These are phyloP conservation scores for Cheirogaleus medius DNA, from an alignment of 2,113 vertebrate species.

Conservation along the genomic window DNA sequence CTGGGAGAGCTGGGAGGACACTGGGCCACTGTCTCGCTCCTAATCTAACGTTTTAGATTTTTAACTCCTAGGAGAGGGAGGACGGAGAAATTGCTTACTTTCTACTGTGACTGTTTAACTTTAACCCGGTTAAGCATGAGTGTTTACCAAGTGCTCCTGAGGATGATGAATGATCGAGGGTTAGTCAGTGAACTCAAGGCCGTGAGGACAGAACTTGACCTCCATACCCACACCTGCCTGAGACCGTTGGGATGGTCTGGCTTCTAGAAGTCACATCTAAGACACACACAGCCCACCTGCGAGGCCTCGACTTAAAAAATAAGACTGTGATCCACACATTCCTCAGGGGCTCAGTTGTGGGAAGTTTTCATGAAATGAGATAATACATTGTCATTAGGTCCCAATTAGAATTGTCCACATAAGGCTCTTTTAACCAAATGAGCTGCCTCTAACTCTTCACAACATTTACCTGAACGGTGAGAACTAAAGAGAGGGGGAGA, in stretches of 20 bases:
- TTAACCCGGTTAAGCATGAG: background rate
- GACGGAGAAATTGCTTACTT: conserved; percentile 25
- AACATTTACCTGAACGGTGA: background rate
- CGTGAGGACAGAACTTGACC: background rate
- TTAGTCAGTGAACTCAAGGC: conserved; percentile 5
- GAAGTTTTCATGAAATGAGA: conserved; percentile 12
- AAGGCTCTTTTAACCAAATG: background rate
- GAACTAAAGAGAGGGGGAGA: background rate
- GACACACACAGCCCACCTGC: background rate
- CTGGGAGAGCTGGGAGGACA: background rate
- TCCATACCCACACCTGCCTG: background rate
- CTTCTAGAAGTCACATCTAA: background rate
- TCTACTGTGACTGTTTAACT: conserved; percentile 24
- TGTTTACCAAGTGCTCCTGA: background rate
- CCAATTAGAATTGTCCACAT: background rate
- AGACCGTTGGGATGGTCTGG: background rate
- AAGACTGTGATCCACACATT: background rate
- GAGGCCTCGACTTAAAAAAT: background rate
- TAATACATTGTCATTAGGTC: background rate
- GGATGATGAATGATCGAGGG: background rate
- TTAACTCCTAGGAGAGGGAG: background rate
- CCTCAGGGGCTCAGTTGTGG: background rate
- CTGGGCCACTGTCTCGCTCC: background rate
- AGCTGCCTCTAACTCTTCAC: background rate
- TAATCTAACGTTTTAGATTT: background rate